These are phyloP conservation scores for Sebastes umbrosus DNA, from an alignment of 2,797 vertebrate genomes.

Conservation along the genomic window DNA sequence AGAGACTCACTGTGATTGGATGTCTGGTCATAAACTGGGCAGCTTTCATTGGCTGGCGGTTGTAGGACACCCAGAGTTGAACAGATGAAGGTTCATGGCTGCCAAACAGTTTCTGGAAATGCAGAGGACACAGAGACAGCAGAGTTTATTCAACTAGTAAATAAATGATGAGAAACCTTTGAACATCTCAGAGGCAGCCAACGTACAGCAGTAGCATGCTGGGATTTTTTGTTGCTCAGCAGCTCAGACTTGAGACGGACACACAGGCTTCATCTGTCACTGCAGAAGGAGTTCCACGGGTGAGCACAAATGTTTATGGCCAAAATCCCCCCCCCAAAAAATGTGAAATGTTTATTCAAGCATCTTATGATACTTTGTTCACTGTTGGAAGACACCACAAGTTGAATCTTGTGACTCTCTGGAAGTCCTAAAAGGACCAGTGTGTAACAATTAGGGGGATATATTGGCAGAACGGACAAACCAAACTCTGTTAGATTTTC, in stretches of 20 bases:
- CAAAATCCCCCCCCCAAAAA: not conserved
- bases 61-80: slow-evolving; percentile 98
- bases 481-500: no score
- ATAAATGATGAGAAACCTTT: not conserved
- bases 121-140: slow-evolving; percentile 17
- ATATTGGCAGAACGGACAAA: no score
- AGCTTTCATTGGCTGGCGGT: slow-evolving; percentile 93
- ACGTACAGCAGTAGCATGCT: no score
- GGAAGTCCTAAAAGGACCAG: not conserved
- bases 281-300: not conserved
- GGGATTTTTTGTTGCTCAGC: not conserved
- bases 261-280: not conserved
- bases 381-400: no score
- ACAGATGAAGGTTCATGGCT: slow-evolving; percentile 84
- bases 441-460: no score
- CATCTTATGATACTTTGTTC: no score
- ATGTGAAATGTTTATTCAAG: not conserved
- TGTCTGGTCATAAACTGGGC: slow-evolving; percentile 97
- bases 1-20: slow-evolving; percentile 90
- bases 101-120: slow-evolving; percentile 83
- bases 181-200: not conserved
- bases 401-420: not conserved
- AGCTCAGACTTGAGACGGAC: not conserved
- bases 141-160: slow-evolving; percentile 3
- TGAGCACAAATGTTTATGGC: not conserved